These are phyloP conservation scores for Apeira syringaria DNA, from an alignment of 2,888 invertebrate species.

Conservation along the genomic window DNA sequence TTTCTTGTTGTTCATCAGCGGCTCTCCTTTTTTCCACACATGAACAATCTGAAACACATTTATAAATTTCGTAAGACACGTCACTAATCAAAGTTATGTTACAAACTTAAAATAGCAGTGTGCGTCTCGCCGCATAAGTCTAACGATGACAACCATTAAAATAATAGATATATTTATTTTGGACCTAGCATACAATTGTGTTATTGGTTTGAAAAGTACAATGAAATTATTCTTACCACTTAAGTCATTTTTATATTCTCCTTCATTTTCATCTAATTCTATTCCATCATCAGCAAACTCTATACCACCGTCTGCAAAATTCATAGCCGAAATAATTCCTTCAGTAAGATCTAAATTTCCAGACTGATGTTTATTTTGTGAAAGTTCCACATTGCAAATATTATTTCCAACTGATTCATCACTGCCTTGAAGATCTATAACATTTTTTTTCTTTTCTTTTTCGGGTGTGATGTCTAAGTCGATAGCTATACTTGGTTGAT, in stretches of 20 bases:
- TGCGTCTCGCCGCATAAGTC: too few relatives aligned
- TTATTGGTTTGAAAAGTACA: too few relatives aligned
- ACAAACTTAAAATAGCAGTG: too few relatives aligned
- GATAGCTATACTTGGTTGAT: conserved; percentile 2
- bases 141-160: too few relatives aligned
- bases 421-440: background rate
- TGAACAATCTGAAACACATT: conserved; percentile 9
- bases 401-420: background rate
- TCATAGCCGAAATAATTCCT: conserved; percentile 32
- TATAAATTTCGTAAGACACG: too few relatives aligned
- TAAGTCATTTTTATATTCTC: conserved; percentile 14
- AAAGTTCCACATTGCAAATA: background rate
- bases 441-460: background rate
- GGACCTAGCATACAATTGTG: too few relatives aligned
- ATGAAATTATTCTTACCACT: conserved; percentile 5
- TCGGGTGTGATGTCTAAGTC: background rate
- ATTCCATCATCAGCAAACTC: conserved; percentile 36
- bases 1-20: conserved; percentile 16
- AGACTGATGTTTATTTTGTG: background rate
- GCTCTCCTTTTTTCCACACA: background rate
- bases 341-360: background rate
- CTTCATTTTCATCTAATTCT: conserved; percentile 23
- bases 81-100: too few relatives aligned
- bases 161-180: too few relatives aligned
- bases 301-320: conserved; percentile 50